These are phyloP conservation scores for Ornithoptera alexandrae DNA, from an alignment of 2,888 invertebrate genomes.

Conservation along the genomic window DNA sequence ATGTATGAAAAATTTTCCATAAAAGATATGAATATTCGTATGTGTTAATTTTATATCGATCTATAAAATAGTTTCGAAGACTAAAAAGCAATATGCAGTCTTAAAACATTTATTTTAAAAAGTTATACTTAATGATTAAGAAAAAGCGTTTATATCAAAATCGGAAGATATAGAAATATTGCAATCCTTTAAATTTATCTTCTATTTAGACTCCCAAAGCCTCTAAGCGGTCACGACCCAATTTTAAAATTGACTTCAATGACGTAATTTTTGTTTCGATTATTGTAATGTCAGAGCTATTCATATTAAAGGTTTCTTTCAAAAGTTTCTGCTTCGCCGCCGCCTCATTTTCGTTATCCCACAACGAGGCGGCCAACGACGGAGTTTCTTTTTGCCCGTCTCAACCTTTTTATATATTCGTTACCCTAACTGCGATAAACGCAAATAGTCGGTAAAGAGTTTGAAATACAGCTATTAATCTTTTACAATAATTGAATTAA, in stretches of 20 bases:
- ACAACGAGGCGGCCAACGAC: not conserved
- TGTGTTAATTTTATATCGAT: not conserved
- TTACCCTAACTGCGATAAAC: not conserved
- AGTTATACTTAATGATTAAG: too few species aligned
- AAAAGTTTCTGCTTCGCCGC: conserved; percentile 22
- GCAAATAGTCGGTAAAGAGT: too few species aligned
- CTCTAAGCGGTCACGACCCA: conserved; percentile 7
- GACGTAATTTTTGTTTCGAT: conserved; percentile 20
- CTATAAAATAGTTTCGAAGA: not conserved
- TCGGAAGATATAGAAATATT: too few species aligned
- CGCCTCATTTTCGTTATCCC: conserved; percentile 9
- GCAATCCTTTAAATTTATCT: not conserved
- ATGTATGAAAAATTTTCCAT: too few species aligned
- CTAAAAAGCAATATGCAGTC: not conserved
- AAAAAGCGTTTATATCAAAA: too few species aligned
- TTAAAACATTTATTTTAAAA: too few species aligned
- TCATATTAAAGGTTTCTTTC: conserved; percentile 17
- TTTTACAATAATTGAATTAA: too few species aligned
- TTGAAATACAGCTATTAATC: too few species aligned
- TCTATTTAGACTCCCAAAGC: not conserved
- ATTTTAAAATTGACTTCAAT: conserved; percentile 19
- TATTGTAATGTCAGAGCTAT: conserved; percentile 21
- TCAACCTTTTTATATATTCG: conserved; percentile 9
- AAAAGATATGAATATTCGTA: too few species aligned
- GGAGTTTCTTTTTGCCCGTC: conserved; percentile 7